These are phyloP conservation scores for Bursaphelenchus mucronatus DNA, from an alignment of 1,140 invertebrate species.

Conservation along the genomic window DNA sequence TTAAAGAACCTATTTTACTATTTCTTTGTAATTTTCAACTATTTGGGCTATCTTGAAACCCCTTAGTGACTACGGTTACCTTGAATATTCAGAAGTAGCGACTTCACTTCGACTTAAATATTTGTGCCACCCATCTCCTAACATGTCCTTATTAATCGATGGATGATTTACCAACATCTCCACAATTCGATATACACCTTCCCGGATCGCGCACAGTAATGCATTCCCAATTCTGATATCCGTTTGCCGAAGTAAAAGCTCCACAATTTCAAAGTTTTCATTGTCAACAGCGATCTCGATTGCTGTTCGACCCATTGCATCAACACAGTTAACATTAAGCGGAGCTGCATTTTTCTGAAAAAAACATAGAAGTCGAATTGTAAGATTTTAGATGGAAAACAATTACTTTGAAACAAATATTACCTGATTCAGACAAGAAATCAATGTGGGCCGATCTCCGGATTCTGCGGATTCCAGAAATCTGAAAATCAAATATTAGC, in stretches of 20 bases:
- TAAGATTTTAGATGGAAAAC: conserved; percentile 33
- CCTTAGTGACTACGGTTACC: conserved; percentile 16
- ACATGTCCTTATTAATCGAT: conserved; percentile 63
- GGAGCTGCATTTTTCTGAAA: conserved; percentile 47
- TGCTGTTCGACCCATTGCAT: conserved; percentile 66
- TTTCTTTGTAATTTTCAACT: too few relatives aligned
- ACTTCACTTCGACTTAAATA: conserved; percentile 59
- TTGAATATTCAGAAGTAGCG: conserved; percentile 64
- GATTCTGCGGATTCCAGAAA: conserved; percentile 67
- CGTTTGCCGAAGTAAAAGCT: conserved; percentile 63
- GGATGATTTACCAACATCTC: conserved; percentile 68
- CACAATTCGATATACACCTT: conserved; percentile 67
- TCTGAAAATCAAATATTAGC: conserved; percentile 33
- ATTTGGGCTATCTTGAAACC: neutral
- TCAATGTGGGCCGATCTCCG: conserved; percentile 65
- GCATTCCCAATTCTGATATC: conserved; percentile 64
- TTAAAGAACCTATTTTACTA: neutral
- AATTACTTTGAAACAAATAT: conserved; percentile 14
- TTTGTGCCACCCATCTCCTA: conserved; percentile 63
- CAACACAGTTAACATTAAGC: conserved; percentile 67
- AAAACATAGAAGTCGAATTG: conserved; percentile 11
- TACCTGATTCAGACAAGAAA: conserved; percentile 63
- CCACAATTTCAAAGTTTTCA: conserved; percentile 64
- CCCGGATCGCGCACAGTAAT: conserved; percentile 64
- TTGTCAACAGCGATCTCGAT: conserved; percentile 66